phyloP scores from a whole-genome alignment of 2,797 vertebrate genomes.

The Liasis olivaceus region DNA sequence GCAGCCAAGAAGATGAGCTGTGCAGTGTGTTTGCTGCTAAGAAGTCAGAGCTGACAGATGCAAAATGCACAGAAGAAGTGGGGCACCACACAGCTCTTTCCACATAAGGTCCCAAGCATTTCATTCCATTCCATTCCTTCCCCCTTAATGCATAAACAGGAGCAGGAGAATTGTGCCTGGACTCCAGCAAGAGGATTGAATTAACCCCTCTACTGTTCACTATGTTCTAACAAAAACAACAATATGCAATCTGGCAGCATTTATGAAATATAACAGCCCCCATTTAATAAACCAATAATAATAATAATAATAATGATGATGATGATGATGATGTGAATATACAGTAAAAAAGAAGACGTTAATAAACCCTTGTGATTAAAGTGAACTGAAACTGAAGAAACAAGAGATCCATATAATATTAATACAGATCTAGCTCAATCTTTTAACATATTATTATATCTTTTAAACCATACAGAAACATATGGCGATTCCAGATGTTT shows the following conservation, averaged over 20 bases:
- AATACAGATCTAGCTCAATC: background rate
- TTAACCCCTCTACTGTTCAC: background rate
- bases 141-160: background rate
- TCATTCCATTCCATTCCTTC: background rate
- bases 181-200: background rate
- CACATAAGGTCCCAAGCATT: background rate
- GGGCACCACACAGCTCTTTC: background rate
- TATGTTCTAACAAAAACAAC: background rate
- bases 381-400: background rate
- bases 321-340: no score
- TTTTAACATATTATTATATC: background rate
- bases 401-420: background rate
- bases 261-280: background rate
- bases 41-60: background rate
- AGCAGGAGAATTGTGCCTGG: background rate
- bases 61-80: background rate
- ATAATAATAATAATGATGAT: no score
- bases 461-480: background rate
- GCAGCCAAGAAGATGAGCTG: background rate
- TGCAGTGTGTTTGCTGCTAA: accelerated
- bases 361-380: background rate
- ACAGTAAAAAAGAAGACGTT: background rate
- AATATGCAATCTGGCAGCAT: background rate
- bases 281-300: background rate
- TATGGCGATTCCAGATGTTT: background rate